Evolutionary conservation across 2,797 vertebrate species (phyloP).

Genomic region (Loris lydekkerianus): DNA sequence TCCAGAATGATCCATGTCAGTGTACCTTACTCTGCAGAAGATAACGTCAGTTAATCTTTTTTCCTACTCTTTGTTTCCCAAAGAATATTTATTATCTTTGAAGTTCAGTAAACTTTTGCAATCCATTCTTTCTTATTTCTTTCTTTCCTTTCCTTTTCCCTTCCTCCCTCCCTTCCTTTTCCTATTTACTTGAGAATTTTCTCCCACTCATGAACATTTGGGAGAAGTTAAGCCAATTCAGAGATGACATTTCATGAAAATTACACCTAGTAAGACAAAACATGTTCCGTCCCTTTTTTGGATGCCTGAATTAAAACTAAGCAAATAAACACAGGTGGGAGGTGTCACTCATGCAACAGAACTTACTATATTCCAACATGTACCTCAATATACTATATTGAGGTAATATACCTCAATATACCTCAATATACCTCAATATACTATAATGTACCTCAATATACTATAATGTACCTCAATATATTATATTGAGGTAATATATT

Average conservation of each 20-base stretch:
- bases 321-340: slow-evolving; percentile 81
- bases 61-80: neutral
- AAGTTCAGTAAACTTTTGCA: neutral
- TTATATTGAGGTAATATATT: no score
- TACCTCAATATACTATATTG: neutral
- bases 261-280: slow-evolving; percentile 81
- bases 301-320: slow-evolving; percentile 73
- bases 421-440: no score
- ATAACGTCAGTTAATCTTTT: neutral
- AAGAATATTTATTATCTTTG: slow-evolving; percentile 45
- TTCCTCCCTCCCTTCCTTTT: neutral
- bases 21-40: neutral
- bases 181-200: slow-evolving; percentile 62
- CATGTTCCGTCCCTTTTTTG: slow-evolving; percentile 73
- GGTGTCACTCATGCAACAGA: slow-evolving; percentile 69
- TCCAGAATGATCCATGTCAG: neutral
- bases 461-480: no score
- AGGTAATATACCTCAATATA: no score
- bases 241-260: slow-evolving; percentile 81
- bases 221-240: slow-evolving; percentile 73
- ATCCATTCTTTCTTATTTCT: neutral
- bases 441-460: no score
- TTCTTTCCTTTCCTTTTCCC: no score
- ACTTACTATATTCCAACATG: neutral
- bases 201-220: slow-evolving; percentile 76